Evolutionary conservation across 1,140 invertebrate species (phyloP).

Genomic region (Lamellibrachia luymesi): DNA sequence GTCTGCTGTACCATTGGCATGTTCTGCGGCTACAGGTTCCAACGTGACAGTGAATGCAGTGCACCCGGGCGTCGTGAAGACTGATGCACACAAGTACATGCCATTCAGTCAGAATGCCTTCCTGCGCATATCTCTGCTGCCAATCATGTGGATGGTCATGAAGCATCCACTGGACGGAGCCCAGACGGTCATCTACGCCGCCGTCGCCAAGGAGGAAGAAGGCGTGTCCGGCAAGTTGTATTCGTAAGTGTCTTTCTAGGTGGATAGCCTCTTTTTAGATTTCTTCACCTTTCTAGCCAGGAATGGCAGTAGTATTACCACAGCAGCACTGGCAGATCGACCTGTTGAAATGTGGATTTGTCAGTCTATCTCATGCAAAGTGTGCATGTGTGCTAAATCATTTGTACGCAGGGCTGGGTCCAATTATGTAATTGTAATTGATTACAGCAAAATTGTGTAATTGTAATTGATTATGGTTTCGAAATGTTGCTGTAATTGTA

Average conservation of each 20-base stretch:
- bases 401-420: too few relatives aligned
- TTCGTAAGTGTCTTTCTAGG: conserved; percentile 44
- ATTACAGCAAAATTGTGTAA: too few relatives aligned
- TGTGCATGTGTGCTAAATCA: too few relatives aligned
- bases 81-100: conserved; percentile 65
- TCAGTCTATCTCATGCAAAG: too few relatives aligned
- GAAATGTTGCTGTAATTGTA: too few relatives aligned
- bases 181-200: conserved; percentile 77
- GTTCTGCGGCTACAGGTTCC: conserved; percentile 33
- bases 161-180: conserved; percentile 64
- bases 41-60: conserved; percentile 40
- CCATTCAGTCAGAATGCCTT: conserved; percentile 70
- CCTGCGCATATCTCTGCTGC: conserved; percentile 31
- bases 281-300: too few relatives aligned
- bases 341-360: too few relatives aligned
- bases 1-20: too few relatives aligned
- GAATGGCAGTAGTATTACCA: too few relatives aligned
- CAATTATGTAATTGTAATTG: too few relatives aligned
- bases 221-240: conserved; percentile 65
- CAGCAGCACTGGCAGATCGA: too few relatives aligned
- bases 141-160: conserved; percentile 34
- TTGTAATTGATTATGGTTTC: too few relatives aligned
- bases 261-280: not conserved
- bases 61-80: conserved; percentile 52
- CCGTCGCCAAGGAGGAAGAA: conserved; percentile 68